Evolutionary conservation across 2,888 invertebrate genomes (phyloP).

Genomic region (Chrysomela aeneicollis): DNA sequence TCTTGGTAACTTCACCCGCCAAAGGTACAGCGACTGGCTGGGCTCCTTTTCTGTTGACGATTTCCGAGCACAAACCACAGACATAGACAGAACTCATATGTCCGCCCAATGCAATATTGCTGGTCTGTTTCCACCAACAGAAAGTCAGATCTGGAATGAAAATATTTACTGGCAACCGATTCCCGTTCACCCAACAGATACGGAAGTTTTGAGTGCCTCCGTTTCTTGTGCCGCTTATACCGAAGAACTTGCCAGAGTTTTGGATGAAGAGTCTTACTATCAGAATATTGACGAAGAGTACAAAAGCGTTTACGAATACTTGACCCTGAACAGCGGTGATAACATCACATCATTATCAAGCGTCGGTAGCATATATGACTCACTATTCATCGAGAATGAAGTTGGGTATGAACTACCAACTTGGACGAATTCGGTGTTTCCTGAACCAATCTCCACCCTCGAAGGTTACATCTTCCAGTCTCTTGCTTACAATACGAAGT

Average conservation of each 20-base stretch:
- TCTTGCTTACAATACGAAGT: constrained; percentile 56
- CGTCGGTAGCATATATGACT: constrained; percentile 11
- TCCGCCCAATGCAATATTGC: constrained; percentile 81
- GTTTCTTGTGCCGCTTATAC: constrained; percentile 7
- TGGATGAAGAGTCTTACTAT: constrained; percentile 34
- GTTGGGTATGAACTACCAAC: constrained; percentile 19
- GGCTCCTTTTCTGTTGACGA: constrained; percentile 63
- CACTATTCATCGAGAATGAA: constrained; percentile 20
- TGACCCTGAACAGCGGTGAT: constrained; percentile 15
- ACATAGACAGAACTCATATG: constrained; percentile 86
- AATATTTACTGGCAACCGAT: constrained; percentile 74
- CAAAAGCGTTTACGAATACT: constrained; percentile 61
- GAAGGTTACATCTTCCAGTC: not conserved
- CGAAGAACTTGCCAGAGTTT: constrained; percentile 5
- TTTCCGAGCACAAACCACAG: constrained; percentile 72
- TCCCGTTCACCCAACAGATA: constrained; percentile 70
- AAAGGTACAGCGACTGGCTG: constrained; percentile 70
- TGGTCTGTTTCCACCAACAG: constrained; percentile 71
- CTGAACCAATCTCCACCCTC: constrained; percentile 23
- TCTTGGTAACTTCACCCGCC: constrained; percentile 75
- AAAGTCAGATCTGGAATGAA: constrained; percentile 66
- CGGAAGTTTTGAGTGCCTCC: constrained; percentile 56
- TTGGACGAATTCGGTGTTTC: constrained; percentile 30
- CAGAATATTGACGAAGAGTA: constrained; percentile 64
- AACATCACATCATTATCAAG: constrained; percentile 6